phyloP scores from a whole-genome alignment of 2,888 invertebrate genomes.

The Plebejus melissa region DNA sequence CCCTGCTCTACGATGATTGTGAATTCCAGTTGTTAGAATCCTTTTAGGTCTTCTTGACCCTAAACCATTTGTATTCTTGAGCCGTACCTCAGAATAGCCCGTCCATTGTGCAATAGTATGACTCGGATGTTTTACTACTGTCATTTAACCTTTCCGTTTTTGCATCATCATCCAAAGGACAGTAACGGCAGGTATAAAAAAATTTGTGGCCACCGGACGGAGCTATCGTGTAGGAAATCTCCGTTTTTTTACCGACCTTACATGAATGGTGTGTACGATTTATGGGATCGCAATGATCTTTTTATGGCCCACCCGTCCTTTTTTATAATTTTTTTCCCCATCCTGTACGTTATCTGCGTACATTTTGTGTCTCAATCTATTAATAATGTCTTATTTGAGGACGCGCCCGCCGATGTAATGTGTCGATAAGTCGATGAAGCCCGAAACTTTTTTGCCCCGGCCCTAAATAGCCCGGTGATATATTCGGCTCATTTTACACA shows the following conservation, averaged over 20 bases:
- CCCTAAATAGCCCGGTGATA: conserved; percentile 6
- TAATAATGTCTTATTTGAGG: conserved; percentile 74
- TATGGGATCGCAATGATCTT: conserved; percentile 74
- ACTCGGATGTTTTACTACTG: conserved; percentile 25
- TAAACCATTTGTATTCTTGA: not conserved
- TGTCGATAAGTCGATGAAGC: conserved; percentile 25
- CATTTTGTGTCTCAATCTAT: conserved; percentile 76
- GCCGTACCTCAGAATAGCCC: not conserved
- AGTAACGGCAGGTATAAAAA: conserved; percentile 43
- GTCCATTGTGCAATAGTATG: conserved; percentile 5
- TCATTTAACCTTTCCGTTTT: conserved; percentile 35
- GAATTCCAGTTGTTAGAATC: not conserved
- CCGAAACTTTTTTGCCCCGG: conserved; percentile 17
- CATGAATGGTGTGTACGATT: conserved; percentile 76
- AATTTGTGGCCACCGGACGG: conserved; percentile 65
- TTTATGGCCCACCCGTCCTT: conserved; percentile 65
- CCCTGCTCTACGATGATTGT: not conserved
- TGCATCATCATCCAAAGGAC: conserved; percentile 40
- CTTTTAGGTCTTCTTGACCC: not conserved
- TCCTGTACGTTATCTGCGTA: conserved; percentile 59
- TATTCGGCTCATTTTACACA: conserved; percentile 17
- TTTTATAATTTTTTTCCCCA: conserved; percentile 48
- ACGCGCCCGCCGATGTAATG: conserved; percentile 47
- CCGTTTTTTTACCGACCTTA: conserved; percentile 60
- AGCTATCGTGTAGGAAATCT: conserved; percentile 73